phyloP scores from a whole-genome alignment of 2,797 vertebrate genomes.

The Falco cherrug region DNA sequence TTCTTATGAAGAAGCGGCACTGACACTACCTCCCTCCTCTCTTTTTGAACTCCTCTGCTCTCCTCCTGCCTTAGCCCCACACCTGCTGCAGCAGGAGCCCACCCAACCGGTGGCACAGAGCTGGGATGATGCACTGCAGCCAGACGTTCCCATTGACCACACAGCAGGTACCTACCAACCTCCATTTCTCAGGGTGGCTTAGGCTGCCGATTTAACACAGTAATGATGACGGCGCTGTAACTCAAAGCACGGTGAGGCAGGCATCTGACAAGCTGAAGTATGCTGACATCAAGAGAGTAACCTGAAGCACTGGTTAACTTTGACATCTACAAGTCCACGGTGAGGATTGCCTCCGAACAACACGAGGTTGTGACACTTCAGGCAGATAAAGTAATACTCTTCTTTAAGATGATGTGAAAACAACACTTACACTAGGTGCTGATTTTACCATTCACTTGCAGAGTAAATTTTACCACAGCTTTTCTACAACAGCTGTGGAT shows the following conservation, averaged over 20 bases:
- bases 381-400: neutral
- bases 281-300: neutral
- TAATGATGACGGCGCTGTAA: neutral
- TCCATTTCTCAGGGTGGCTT: neutral
- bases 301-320: neutral
- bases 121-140: neutral
- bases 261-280: neutral
- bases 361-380: neutral
- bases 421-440: neutral
- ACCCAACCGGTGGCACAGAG: fast-evolving
- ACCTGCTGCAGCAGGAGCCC: neutral
- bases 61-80: neutral
- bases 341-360: neutral
- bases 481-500: neutral
- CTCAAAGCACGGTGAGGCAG: neutral
- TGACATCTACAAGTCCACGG: neutral
- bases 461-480: neutral
- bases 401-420: neutral
- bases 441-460: neutral
- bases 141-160: fast-evolving
- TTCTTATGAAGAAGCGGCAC: neutral
- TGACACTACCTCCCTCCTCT: neutral
- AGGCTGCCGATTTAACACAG: neutral
- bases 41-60: neutral
- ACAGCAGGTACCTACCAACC: neutral